Base-by-base conservation (phyloP, 2,113 vertebrate genomes). In the Panthera tigris region DNA sequence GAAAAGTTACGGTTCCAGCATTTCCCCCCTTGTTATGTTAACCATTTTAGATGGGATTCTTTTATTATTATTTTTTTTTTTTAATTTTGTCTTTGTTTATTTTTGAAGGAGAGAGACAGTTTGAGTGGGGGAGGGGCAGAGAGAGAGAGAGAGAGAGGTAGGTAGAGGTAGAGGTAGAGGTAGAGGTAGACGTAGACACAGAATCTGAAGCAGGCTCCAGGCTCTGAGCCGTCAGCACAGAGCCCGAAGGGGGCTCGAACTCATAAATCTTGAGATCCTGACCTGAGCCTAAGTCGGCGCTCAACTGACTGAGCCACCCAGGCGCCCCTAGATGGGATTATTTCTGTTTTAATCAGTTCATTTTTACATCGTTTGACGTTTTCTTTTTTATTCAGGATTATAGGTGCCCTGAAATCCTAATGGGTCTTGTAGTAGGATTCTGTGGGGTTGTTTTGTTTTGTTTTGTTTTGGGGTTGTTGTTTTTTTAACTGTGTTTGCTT, bases 371-470 rank as follows among this genome's bases (percentile, higher is more conserved):
- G 33, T 48, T 80, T 73, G 48, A 71, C 19, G 7, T 21, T 90
- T 97, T 79, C 31, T 94, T 93, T 78, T 57, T 82, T 61, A 78
- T 61, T 86, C 66, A 36, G 63, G 10, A 82, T 81, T 90, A 81
- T 61, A 85, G 71, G 48, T 74, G 15, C 13, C 11, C 33, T 76
- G 31, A 31, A 39, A 74, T 89, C 18, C 10, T 91, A 29, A 19
- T 69, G 78, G 69, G 23, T 79, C 19, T 91, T 87, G 65, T 76
- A 71, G 39, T 61, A 82, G 61, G 36, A 68, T 52, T 68, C 55
- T 92, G 29, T 78, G 33, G 31, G 4, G 61, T 83, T 45, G 1
- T 45, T 45, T 78, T 61, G 50, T 71, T 89, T 85, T 82, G 31
- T 55, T 29, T 48, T 48, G 83, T 71, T 73, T 39, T 39, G 55